Conservation (phyloP, 92 coral and sea anemone species). For the Galaxea fascicularis region DNA sequence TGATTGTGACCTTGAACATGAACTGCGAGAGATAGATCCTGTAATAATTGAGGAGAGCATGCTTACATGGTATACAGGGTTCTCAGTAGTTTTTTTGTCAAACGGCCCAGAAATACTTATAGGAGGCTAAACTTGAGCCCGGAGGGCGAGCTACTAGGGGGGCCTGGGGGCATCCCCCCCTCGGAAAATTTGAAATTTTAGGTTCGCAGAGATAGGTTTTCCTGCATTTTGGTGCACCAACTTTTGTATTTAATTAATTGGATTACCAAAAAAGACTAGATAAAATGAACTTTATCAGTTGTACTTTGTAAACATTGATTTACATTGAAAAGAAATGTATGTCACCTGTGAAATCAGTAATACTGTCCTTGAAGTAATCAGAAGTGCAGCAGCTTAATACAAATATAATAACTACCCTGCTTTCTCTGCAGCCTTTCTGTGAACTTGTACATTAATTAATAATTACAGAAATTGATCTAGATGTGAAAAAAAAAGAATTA, state of each 20-base stretch:
- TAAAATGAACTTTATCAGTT: constrained; percentile 40
- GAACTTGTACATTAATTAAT: constrained; percentile 26
- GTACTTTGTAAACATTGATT: constrained; percentile 1
- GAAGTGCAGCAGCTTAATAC: constrained; percentile 6
- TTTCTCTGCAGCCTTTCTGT: constrained; percentile 24
- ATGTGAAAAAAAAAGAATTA: constrained; percentile 22
- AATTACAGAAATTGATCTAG: constrained; percentile 18
- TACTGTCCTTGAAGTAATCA: constrained; percentile 1
- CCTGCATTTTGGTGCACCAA: constrained; percentile 9
- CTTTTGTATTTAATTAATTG: not conserved
- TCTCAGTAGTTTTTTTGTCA: constrained; percentile 4
- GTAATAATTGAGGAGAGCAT: constrained; percentile 50
- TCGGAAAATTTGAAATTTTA: not conserved
- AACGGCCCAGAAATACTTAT: not conserved
- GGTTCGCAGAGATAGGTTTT: constrained; percentile 12
- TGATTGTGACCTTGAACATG: constrained; percentile 19
- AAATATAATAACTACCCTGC: constrained; percentile 14
- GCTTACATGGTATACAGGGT: constrained; percentile 43
- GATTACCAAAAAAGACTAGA: constrained; percentile 6
- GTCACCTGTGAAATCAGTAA: constrained; percentile 28
- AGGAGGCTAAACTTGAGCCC: not conserved
- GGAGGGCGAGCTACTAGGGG: constrained; percentile 13
- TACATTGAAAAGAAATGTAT: constrained; percentile 29
- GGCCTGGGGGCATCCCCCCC: too few relatives aligned
- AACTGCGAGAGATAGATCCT: constrained; percentile 36